Evolutionary conservation across 1,140 invertebrate genomes (phyloP).

Genomic region (Spodoptera litura): DNA sequence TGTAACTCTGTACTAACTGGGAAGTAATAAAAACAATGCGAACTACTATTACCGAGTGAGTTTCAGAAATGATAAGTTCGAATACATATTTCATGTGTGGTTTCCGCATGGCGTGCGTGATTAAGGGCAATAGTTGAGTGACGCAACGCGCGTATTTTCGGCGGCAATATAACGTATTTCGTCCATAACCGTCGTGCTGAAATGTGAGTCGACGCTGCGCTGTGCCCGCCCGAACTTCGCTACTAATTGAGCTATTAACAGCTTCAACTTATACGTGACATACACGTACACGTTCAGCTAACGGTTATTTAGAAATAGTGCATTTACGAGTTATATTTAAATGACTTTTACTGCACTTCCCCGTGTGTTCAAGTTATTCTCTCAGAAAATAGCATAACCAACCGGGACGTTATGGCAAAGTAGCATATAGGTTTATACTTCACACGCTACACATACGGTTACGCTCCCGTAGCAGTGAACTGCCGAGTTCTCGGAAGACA

Average conservation of each 20-base stretch:
- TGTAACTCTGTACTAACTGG: constrained; percentile 20
- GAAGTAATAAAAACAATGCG: constrained; percentile 40
- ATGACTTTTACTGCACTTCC: constrained; percentile 35
- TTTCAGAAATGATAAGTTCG: constrained; percentile 20
- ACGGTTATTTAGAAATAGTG: constrained; percentile 17
- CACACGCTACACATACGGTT: neutral
- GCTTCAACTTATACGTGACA: constrained; percentile 3
- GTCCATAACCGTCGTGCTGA: constrained; percentile 39
- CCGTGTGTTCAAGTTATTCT: constrained; percentile 24
- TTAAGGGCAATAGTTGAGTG: constrained; percentile 57
- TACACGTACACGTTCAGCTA: neutral
- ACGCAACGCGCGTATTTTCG: constrained; percentile 61
- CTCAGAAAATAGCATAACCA: constrained; percentile 4
- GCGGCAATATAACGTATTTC: constrained; percentile 44
- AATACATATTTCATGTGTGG: constrained; percentile 46
- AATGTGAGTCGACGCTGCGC: constrained; percentile 17
- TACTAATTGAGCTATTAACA: constrained; percentile 30
- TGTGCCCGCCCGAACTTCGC: constrained; percentile 5
- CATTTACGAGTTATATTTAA: constrained; percentile 37
- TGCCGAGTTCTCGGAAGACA: constrained; percentile 24
- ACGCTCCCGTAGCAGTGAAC: constrained; percentile 8
- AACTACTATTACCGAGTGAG: constrained; percentile 24
- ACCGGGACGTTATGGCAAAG: constrained; percentile 12
- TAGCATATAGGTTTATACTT: neutral
- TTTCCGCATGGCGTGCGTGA: constrained; percentile 60